Evolutionary conservation across 2,797 vertebrate genomes (phyloP), one percentile per base, ranked within the genome.

Genomic region (Halcyon badia): DNA sequence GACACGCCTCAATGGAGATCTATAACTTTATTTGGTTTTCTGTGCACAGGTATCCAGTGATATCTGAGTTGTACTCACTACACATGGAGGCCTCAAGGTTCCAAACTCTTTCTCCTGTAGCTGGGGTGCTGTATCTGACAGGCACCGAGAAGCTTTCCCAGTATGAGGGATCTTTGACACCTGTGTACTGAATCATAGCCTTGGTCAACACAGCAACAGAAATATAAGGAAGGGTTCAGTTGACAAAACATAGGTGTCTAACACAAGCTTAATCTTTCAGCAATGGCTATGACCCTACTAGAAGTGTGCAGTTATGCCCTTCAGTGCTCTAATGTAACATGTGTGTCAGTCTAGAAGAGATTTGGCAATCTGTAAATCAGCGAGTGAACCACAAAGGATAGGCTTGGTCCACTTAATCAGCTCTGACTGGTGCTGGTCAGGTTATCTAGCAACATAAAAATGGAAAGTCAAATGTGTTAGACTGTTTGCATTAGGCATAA

Each of bases 301-400:
- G n/a, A 33, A 42, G 6, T 1, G 2, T 35, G 31, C 19, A 56
- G 56, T 22, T 60, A 11, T n/a, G 26, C 11, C n/a, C 11, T 20
- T n/a, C 22, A 31, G n/a, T 26, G 6, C 24, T 48, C 22, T 52
- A 33, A 37, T 0, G 2, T 15, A 28, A 4, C 9, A 12, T 5
- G 8, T 21, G 6, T 37, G 33, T 8, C 10, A 6, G 7, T 30
- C 58, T 66, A 30, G 30, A 22, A 19, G 24, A 56, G 24, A 61
- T n/a, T 6, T 51, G 33, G 26, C 0, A 1, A 41, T 10, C 11
- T 56, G 14, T 10, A 69, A 48, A 48, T 69, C 25, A 44, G 21
- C 41, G 31, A 35, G 11, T 35, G 42, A 58, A 49, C 11, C 44
- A 19, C 13, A 61, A 56, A 75, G 14, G 7, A 19, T 15, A 35